Percentiles rank a stretch among this genome's conserved stretches.
Evolutionary conservation across 2,888 invertebrate genomes (phyloP).

Genomic region (Tanypteryx hageni): DNA sequence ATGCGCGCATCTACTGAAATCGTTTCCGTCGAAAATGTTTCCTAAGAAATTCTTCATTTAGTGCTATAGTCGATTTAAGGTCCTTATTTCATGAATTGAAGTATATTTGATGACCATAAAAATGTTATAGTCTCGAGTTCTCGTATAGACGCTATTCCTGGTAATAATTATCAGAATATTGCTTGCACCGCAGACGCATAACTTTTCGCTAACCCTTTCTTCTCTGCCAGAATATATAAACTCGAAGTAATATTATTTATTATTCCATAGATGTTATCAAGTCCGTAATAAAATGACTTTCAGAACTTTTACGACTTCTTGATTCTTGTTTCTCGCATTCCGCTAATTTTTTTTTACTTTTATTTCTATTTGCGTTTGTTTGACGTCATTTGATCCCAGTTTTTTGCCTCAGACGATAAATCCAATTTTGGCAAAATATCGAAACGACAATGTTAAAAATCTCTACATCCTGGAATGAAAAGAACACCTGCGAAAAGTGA

Average conservation of each 20-base stretch:
- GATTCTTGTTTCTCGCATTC: neutral
- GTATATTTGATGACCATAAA: neutral
- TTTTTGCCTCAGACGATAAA: neutral
- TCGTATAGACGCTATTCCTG: neutral
- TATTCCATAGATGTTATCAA: neutral
- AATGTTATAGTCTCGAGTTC: neutral
- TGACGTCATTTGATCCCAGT: neutral
- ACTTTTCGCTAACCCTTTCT: neutral
- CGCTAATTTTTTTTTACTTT: neutral
- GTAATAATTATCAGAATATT: slow-evolving; percentile 4
- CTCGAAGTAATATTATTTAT: neutral
- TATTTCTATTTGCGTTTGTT: neutral
- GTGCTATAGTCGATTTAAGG: neutral
- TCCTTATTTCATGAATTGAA: neutral
- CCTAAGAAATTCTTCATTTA: neutral
- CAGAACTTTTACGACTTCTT: neutral
- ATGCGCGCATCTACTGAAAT: neutral
- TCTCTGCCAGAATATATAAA: neutral
- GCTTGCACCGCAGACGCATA: neutral
- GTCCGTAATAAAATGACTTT: neutral
- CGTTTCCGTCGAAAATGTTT: neutral
- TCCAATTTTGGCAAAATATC: neutral
- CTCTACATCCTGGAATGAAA: neutral
- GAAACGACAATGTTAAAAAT: neutral
- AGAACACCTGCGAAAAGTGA: too few species aligned